These are phyloP conservation scores for Rallus limicola DNA, from an alignment of 2,113 vertebrate species.

Conservation along the genomic window DNA sequence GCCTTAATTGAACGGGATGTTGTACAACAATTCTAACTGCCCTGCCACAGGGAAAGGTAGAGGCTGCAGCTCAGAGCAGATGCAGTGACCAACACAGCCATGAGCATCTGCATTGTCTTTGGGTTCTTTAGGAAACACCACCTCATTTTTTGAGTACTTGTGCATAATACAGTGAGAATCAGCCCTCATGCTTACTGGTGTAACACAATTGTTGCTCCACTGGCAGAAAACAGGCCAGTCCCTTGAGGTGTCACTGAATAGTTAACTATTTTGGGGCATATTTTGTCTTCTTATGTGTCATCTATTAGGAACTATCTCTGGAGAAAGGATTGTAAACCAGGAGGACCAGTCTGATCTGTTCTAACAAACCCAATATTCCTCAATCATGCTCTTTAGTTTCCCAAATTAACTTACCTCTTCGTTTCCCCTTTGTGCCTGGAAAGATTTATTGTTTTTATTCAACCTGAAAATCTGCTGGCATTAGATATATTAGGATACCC, in stretches of 20 bases:
- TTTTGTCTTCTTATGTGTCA: neutral
- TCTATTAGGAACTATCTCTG: neutral
- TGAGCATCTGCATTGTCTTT: neutral
- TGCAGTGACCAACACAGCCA: neutral
- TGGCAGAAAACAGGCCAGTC: neutral
- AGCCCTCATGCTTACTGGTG: neutral
- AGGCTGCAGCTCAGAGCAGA: neutral
- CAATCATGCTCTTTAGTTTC: constrained; percentile 50
- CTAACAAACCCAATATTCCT: constrained; percentile 50
- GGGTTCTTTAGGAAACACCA: neutral
- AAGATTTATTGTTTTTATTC: constrained; percentile 68
- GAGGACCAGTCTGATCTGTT: constrained; percentile 9
- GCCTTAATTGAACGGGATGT: neutral
- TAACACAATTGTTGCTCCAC: neutral
- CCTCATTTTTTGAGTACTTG: neutral
- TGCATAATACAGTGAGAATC: neutral
- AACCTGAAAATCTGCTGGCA: constrained; percentile 62
- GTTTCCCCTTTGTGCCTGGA: constrained; percentile 40
- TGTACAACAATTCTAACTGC: neutral
- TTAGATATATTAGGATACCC: constrained; percentile 68
- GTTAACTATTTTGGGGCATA: neutral
- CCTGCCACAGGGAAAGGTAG: neutral
- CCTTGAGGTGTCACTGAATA: neutral
- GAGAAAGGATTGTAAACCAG: neutral
- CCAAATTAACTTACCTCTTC: constrained; percentile 35